Percentiles rank a stretch among this genome's conserved stretches.
Evolutionary conservation across 2,888 invertebrate species (phyloP).

Genomic region (Luperina nickerlii): DNA sequence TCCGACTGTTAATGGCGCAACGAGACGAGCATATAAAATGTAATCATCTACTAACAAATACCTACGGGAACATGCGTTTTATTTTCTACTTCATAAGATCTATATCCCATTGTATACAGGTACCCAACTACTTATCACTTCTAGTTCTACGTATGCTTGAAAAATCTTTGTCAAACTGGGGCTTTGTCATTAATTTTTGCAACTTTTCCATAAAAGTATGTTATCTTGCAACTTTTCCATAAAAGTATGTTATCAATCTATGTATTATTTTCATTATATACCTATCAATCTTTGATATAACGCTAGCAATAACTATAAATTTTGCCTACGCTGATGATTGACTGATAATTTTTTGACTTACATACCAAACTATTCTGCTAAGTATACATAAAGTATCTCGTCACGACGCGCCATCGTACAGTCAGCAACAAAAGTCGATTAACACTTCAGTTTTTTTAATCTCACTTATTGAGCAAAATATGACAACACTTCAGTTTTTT

Average conservation of each 20-base stretch:
- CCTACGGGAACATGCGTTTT: neutral
- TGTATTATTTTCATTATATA: neutral
- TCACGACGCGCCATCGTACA: constrained; percentile 16
- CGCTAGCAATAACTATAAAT: neutral
- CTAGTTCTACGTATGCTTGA: neutral
- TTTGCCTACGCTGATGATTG: neutral
- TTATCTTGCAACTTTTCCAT: no score
- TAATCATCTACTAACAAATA: neutral
- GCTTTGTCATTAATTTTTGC: neutral
- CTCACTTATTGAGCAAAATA: no score
- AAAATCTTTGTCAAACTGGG: neutral
- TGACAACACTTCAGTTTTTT: no score
- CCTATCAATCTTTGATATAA: neutral
- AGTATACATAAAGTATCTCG: constrained; percentile 2
- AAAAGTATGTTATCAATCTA: neutral
- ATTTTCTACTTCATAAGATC: neutral
- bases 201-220: neutral
- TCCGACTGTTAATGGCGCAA: constrained; percentile 5
- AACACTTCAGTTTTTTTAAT: no score
- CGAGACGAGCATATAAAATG: constrained; percentile 4
- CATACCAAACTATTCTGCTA: neutral
- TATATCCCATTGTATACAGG: neutral
- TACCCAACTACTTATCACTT: neutral
- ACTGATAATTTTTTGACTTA: neutral
- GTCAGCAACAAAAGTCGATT: no score